phyloP scores from a whole-genome alignment of 2,888 invertebrate species.

The Cetonia aurata region DNA sequence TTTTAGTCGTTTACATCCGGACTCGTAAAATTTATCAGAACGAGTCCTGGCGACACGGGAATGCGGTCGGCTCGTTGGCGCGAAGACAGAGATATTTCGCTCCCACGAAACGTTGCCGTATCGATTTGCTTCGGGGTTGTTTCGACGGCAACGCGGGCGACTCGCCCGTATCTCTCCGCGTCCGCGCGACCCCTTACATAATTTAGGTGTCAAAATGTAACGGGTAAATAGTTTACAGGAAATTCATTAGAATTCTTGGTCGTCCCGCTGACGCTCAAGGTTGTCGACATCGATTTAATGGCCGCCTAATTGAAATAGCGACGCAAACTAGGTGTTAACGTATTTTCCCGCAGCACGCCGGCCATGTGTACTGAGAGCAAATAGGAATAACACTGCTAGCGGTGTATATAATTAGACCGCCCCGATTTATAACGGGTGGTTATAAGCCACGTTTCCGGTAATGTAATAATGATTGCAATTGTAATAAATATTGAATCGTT shows the following conservation, averaged over 20 bases:
- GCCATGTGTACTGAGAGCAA: constrained; percentile 1
- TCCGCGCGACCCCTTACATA: constrained; percentile 36
- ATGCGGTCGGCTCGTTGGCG: neutral
- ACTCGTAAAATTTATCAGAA: constrained; percentile 38
- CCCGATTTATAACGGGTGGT: too few species aligned
- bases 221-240: constrained; percentile 39
- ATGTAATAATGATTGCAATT: too few species aligned
- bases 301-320: constrained; percentile 34
- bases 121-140: constrained; percentile 25
- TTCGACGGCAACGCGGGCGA: neutral
- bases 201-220: constrained; percentile 42
- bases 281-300: constrained; percentile 37
- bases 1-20: constrained; percentile 30
- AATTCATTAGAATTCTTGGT: constrained; percentile 42
- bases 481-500: too few species aligned
- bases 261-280: constrained; percentile 22
- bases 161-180: neutral
- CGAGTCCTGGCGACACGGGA: constrained; percentile 19
- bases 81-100: constrained; percentile 8
- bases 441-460: too few species aligned
- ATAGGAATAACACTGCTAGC: neutral
- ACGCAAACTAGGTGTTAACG: constrained; percentile 12
- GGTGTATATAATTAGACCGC: too few species aligned
- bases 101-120: neutral
- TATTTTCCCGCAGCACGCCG: neutral